Percentiles rank a stretch among this genome's conserved stretches.
phyloP scores from a whole-genome alignment of 2,888 invertebrate genomes.

The Drosophila ezoana region DNA sequence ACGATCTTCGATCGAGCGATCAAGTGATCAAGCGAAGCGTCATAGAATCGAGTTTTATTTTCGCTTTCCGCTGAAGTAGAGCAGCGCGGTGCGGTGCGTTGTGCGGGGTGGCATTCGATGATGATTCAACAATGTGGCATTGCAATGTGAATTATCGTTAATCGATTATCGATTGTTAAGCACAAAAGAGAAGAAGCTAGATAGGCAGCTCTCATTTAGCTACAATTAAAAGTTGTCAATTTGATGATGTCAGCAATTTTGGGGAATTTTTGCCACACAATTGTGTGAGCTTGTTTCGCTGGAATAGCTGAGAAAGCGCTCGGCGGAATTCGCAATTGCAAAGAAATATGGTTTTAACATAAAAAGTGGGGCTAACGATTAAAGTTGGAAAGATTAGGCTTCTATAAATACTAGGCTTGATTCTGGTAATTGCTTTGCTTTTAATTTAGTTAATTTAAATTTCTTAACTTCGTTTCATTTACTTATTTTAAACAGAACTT shows the following conservation, averaged over 20 bases:
- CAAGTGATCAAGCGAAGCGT: constrained; percentile 45
- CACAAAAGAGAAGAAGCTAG: no score
- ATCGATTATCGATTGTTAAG: not conserved
- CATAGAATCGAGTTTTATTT: constrained; percentile 2
- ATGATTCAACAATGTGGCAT: constrained; percentile 55
- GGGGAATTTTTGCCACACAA: not conserved
- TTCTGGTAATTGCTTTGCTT: no score
- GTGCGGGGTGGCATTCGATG: not conserved
- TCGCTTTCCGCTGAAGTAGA: constrained; percentile 3
- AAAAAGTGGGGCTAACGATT: no score
- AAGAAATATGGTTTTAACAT: not conserved
- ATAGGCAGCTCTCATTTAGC: not conserved
- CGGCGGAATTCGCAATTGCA: not conserved
- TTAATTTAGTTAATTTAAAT: not conserved
- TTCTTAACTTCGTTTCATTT: not conserved
- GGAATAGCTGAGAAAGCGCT: not conserved
- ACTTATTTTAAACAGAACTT: not conserved
- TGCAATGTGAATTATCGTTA: constrained; percentile 7
- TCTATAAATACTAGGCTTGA: not conserved
- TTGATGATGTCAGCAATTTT: constrained; percentile 29
- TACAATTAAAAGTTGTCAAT: not conserved
- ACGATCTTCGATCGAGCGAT: constrained; percentile 25
- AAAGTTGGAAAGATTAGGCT: not conserved
- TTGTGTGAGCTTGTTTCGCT: constrained; percentile 16
- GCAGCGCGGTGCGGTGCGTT: not conserved